A percentile compares a stretch with the other conserved stretches of the same genome.
phyloP scores from a whole-genome alignment of 1,140 invertebrate genomes.

The Drosophila tsacasi region DNA sequence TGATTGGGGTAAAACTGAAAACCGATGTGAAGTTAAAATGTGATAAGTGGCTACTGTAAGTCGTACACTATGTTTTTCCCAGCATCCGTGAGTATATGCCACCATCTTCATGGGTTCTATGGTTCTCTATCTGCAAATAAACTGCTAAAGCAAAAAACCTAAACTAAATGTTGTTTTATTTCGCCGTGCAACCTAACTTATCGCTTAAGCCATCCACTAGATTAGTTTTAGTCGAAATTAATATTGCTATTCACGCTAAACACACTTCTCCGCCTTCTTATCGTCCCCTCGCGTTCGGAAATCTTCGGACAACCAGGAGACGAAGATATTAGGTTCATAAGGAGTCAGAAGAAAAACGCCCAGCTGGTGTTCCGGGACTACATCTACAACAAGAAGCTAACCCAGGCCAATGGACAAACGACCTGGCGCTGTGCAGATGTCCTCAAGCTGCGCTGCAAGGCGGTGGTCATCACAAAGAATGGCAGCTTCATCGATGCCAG shows the following conservation, averaged over 20 bases:
- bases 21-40: background rate
- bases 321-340: constrained; percentile 64
- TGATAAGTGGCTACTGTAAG: constrained; percentile 2
- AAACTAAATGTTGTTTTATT: constrained; percentile 72
- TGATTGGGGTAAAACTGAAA: constrained; percentile 12
- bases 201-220: constrained; percentile 42
- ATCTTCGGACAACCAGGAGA: constrained; percentile 22
- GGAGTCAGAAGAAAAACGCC: constrained; percentile 81
- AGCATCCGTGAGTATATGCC: constrained; percentile 23
- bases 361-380: constrained; percentile 73
- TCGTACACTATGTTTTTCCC: constrained; percentile 3
- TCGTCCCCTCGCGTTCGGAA: constrained; percentile 24
- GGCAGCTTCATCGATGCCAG: constrained; percentile 62
- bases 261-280: constrained; percentile 29
- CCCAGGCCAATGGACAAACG: constrained; percentile 79
- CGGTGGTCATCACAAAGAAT: constrained; percentile 75
- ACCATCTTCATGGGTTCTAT: constrained; percentile 13
- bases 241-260: constrained; percentile 22
- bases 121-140: constrained; percentile 53
- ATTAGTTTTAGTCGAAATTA: constrained; percentile 28
- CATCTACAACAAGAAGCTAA: constrained; percentile 82
- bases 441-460: constrained; percentile 73
- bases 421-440: constrained; percentile 79
- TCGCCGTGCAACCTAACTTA: constrained; percentile 39
- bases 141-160: constrained; percentile 48